phyloP scores from a whole-genome alignment of 2,888 invertebrate species.

The Dicycla oo region DNA sequence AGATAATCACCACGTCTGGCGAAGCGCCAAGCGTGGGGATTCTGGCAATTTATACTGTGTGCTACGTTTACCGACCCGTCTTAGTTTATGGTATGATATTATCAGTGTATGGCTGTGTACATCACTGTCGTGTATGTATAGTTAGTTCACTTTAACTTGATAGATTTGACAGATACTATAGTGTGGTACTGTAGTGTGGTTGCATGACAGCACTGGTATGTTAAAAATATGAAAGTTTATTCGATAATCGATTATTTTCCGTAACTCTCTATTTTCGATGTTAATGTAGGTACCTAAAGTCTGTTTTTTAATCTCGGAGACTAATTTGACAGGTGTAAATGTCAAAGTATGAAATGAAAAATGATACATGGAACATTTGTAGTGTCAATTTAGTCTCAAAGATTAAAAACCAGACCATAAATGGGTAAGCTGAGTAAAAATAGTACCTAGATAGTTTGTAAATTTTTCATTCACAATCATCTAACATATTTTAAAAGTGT shows the following conservation, averaged over 20 bases:
- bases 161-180: too few species aligned
- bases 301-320: too few species aligned
- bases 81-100: slow-evolving; percentile 34
- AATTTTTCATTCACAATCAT: background rate
- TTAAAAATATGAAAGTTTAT: background rate
- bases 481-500: background rate
- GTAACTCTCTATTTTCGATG: too few species aligned
- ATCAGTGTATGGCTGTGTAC: slow-evolving; percentile 19
- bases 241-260: background rate
- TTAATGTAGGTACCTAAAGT: too few species aligned
- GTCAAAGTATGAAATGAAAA: too few species aligned
- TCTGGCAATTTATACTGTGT: slow-evolving; percentile 36
- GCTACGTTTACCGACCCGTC: slow-evolving; percentile 20
- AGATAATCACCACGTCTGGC: slow-evolving; percentile 43
- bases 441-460: background rate
- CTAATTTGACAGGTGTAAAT: too few species aligned
- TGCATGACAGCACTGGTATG: background rate
- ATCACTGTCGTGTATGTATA: slow-evolving; percentile 10
- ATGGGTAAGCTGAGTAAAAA: background rate
- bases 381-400: too few species aligned
- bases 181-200: too few species aligned
- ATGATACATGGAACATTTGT: too few species aligned
- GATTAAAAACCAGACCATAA: too few species aligned
- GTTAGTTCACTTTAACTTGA: background rate
- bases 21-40: slow-evolving; percentile 35